Evolutionary conservation across 2,888 invertebrate genomes (phyloP).

Genomic region (Leptinotarsa tumamoca): DNA sequence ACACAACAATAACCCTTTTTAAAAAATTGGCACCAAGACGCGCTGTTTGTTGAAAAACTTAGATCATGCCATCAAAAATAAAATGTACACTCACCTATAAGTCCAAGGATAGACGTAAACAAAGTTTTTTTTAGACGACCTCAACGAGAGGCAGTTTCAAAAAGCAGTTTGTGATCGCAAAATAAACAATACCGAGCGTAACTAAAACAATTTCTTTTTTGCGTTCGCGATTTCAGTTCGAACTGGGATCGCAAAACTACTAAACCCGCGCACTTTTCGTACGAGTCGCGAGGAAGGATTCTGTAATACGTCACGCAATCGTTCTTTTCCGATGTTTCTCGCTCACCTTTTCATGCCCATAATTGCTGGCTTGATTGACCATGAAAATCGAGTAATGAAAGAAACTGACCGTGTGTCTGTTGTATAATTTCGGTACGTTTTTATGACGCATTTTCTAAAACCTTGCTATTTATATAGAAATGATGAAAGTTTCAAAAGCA

Average conservation of each 20-base stretch:
- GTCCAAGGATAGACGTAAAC: slow-evolving; percentile 26
- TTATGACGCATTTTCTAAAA: neutral
- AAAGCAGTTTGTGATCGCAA: neutral
- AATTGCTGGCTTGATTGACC: slow-evolving; percentile 46
- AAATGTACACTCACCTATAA: slow-evolving; percentile 28
- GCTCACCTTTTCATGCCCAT: slow-evolving; percentile 43
- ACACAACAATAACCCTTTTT: neutral
- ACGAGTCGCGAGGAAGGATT: slow-evolving; percentile 37
- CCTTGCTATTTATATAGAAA: neutral
- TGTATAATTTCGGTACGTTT: neutral
- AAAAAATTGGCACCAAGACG: slow-evolving; percentile 32
- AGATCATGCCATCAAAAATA: slow-evolving; percentile 45
- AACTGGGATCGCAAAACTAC: slow-evolving; percentile 42
- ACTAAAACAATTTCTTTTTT: slow-evolving; percentile 21
- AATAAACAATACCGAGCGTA: slow-evolving; percentile 9
- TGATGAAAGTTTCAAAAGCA: too few species aligned
- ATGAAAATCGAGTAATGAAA: slow-evolving; percentile 43
- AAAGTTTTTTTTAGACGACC: slow-evolving; percentile 26
- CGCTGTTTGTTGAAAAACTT: slow-evolving; percentile 39
- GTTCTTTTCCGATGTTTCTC: slow-evolving; percentile 41
- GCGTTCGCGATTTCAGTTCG: slow-evolving; percentile 38
- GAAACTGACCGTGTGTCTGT: slow-evolving; percentile 34
- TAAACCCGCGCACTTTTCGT: slow-evolving; percentile 45
- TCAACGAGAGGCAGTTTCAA: slow-evolving; percentile 3
- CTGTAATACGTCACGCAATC: slow-evolving; percentile 36